phyloP scores from a whole-genome alignment of 2,113 vertebrate species.

The Centropus unirufus region DNA sequence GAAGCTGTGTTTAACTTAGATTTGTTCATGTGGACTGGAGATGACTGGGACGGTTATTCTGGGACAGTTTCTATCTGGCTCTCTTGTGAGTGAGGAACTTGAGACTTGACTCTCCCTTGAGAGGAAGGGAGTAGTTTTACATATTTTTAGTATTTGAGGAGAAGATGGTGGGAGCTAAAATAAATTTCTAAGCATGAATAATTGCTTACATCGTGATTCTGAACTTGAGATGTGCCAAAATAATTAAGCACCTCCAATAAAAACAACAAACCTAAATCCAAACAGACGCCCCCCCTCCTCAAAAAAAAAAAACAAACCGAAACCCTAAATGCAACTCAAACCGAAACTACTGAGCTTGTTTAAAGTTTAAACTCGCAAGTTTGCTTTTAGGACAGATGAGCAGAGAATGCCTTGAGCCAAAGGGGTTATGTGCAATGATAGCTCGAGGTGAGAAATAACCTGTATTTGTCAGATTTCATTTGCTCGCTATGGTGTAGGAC shows the following conservation, averaged over 20 bases:
- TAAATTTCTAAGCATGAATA: not conserved
- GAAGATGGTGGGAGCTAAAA: not conserved
- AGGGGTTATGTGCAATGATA: not conserved
- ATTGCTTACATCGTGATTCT: not conserved
- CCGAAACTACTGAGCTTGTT: not conserved
- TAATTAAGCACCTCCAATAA: not conserved
- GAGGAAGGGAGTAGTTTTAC: not conserved
- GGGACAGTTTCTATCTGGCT: not conserved
- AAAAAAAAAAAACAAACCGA: not conserved
- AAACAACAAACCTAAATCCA: not conserved
- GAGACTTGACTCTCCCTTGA: not conserved
- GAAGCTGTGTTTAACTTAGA: constrained; percentile 1
- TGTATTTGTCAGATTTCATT: not conserved
- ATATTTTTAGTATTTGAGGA: not conserved
- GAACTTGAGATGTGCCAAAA: not conserved
- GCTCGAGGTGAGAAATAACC: not conserved
- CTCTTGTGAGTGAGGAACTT: not conserved
- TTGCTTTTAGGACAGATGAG: not conserved
- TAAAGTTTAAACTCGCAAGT: not conserved
- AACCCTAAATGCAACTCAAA: not conserved
- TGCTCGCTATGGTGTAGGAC: not conserved
- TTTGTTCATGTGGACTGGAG: not conserved
- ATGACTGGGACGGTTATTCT: not conserved
- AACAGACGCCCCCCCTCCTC: not conserved
- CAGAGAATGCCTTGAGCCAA: not conserved